Evolutionary conservation across 2,797 vertebrate species (phyloP), one percentile per base, ranked within the genome.

Genomic region (Acanthis flammea): DNA sequence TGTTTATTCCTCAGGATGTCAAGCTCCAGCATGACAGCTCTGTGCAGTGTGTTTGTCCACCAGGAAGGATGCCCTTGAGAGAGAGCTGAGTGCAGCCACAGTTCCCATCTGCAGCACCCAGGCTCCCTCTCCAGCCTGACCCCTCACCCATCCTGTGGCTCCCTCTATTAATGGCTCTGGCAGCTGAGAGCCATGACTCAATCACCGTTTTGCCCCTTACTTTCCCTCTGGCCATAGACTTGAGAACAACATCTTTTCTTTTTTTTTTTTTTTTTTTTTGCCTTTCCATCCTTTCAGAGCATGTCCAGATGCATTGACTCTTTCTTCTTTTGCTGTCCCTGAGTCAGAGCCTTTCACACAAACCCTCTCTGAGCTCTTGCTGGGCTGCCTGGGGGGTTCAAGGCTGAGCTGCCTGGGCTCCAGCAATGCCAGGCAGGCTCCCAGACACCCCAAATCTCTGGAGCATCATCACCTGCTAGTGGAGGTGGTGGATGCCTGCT

Each of bases 91-190:
- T 25, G 44, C 44, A 76, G 66, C 78, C 6, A 0, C 42, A 17
- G 48, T 27, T 83, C 42, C 73, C 80, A 10, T 42, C 48, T 66
- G 31, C 62, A 44, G 42, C 2, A 5, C 42, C 53, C 31, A 3
- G 44, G 37, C 1, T 0, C 25, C 51, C 22, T 84, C 58, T 68
- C 14, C 1, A 2, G 15, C 9, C 6, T n/a, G 10, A 1, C 70
- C 58, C 37, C 51, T 92, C 57, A 58, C 55, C 65, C 30, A 3
- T 30, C 31, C 45, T 39, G 2, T 45, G 86, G 61, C 37, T 55
- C 12, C 47, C 30, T 51, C 53, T 63, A 0, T 83, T 90, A 72
- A 66, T 2, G 3, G 57, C 24, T 67, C 27, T 86, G 72, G 39
- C 81, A 86, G 37, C 82, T 71, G 28, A 90, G 27, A 83, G 53